Percentiles rank a stretch among this genome's conserved stretches.
Evolutionary conservation across 1,140 invertebrate genomes (phyloP).

Genomic region (Diorhabda elongata): DNA sequence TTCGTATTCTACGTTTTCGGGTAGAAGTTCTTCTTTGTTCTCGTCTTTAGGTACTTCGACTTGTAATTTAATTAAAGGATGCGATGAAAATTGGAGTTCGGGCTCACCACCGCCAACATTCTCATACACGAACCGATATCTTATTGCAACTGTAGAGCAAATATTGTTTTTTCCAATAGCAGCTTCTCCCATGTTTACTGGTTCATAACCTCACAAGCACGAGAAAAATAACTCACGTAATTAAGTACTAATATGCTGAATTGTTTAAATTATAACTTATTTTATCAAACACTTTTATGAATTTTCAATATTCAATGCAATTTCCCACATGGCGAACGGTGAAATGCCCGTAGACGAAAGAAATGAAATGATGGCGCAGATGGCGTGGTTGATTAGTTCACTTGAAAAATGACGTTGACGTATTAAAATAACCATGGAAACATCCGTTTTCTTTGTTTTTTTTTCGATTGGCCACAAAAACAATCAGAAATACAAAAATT

Average conservation of each 20-base stretch:
- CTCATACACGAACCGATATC: slow-evolving; percentile 43
- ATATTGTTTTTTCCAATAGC: slow-evolving; percentile 26
- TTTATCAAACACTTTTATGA: not conserved
- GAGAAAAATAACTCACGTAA: not conserved
- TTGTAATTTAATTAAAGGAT: slow-evolving; percentile 38
- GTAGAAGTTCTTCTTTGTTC: slow-evolving; percentile 50
- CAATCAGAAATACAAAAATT: too few relatives aligned
- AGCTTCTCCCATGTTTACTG: slow-evolving; percentile 35
- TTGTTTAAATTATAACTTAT: too few relatives aligned
- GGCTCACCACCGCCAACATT: slow-evolving; percentile 31
- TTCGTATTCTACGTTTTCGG: slow-evolving; percentile 61
- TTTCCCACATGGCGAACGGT: slow-evolving; percentile 35
- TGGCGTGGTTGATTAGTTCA: too few relatives aligned
- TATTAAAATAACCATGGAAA: too few relatives aligned
- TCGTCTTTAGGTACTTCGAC: slow-evolving; percentile 26
- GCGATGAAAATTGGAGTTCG: slow-evolving; percentile 35
- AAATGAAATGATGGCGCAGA: not conserved
- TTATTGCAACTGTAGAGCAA: slow-evolving; percentile 39
- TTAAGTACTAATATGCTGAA: too few relatives aligned
- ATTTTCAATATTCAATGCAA: slow-evolving; percentile 24
- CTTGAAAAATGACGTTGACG: too few relatives aligned
- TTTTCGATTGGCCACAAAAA: too few relatives aligned
- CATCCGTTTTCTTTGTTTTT: too few relatives aligned
- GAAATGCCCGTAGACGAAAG: slow-evolving; percentile 18
- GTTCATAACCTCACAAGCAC: not conserved